phyloP scores from a whole-genome alignment of 2,888 invertebrate species.

The Rhabditophanes sp. region DNA sequence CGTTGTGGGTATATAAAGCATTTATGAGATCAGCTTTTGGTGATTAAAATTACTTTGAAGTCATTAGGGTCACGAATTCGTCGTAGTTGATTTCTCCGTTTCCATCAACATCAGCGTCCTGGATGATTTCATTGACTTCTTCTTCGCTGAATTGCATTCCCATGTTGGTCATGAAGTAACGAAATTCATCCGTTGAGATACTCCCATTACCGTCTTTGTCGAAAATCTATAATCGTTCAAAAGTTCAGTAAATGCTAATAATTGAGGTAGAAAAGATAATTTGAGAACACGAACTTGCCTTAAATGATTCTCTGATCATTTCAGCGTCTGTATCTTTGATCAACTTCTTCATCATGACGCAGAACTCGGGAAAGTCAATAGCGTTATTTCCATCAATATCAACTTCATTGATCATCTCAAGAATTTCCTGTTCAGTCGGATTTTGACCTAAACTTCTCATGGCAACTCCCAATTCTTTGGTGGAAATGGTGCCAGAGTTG shows the following conservation, averaged over 20 bases:
- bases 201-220: conserved; percentile 32
- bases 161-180: conserved; percentile 26
- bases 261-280: not conserved
- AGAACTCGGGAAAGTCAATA: conserved; percentile 44
- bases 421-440: conserved; percentile 42
- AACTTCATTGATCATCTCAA: conserved; percentile 44
- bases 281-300: conserved; percentile 12
- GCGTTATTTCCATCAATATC: conserved; percentile 41
- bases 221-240: conserved; percentile 23
- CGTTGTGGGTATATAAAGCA: too few relatives aligned
- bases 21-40: too few relatives aligned
- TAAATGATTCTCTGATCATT: conserved; percentile 44
- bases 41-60: too few relatives aligned
- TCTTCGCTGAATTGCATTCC: conserved; percentile 44
- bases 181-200: conserved; percentile 15
- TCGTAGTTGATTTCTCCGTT: conserved; percentile 41
- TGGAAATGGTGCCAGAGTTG: conserved; percentile 44
- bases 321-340: conserved; percentile 39
- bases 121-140: conserved; percentile 41
- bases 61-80: conserved; percentile 20
- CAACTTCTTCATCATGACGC: conserved; percentile 44
- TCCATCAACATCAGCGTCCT: conserved; percentile 30
- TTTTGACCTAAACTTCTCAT: conserved; percentile 44
- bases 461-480: conserved; percentile 44
- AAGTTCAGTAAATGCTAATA: not conserved